A percentile compares a stretch with the other conserved stretches of the same genome.
Evolutionary conservation across 2,113 vertebrate genomes (phyloP).

Genomic region (Circaetus cinerascens): DNA sequence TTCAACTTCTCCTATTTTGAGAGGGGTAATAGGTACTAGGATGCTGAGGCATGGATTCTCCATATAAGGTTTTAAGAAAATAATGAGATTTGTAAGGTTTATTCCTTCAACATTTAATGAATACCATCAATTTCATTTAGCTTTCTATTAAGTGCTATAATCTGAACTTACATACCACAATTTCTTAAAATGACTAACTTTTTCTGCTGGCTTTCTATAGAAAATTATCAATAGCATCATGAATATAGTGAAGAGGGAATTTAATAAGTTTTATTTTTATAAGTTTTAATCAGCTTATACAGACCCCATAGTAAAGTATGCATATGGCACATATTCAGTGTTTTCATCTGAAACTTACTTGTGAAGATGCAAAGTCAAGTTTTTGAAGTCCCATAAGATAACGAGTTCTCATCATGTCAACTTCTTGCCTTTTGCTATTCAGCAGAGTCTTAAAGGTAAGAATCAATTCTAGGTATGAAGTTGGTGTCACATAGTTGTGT

Average conservation of each 20-base stretch:
- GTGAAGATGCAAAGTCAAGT: conserved; percentile 87
- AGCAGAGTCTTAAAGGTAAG: conserved; percentile 89
- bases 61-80: not conserved
- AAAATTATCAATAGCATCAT: not conserved
- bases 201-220: not conserved
- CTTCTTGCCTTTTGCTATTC: conserved; percentile 82
- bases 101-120: not conserved
- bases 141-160: not conserved
- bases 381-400: conserved; percentile 88
- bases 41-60: not conserved
- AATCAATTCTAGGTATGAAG: conserved; percentile 91
- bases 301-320: not conserved
- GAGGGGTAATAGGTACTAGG: not conserved
- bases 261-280: not conserved
- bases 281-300: not conserved
- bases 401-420: conserved; percentile 80
- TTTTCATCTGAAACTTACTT: conserved; percentile 70
- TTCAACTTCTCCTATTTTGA: not conserved
- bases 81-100: not conserved
- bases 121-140: not conserved
- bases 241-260: not conserved
- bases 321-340: not conserved
- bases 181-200: not conserved
- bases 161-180: not conserved
- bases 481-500: conserved; percentile 92